Percentiles rank a stretch among this genome's conserved stretches.
These are phyloP conservation scores for Athrips mouffetella DNA, from an alignment of 2,888 invertebrate species.

Conservation along the genomic window DNA sequence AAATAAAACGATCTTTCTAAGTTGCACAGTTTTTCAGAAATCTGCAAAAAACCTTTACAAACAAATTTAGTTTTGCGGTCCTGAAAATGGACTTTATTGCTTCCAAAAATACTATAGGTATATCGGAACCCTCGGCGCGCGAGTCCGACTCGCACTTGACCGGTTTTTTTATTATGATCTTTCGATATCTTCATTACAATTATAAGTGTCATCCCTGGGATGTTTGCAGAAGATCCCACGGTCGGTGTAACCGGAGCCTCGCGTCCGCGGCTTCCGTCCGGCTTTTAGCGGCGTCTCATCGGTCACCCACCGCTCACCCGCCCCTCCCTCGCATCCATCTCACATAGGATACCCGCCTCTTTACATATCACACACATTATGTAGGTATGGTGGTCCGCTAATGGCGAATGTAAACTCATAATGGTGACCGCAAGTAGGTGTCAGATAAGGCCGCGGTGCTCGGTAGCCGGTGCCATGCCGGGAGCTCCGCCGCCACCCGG, in stretches of 20 bases:
- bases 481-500: constrained; percentile 16
- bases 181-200: constrained; percentile 1
- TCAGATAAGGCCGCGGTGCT: constrained; percentile 43
- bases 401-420: constrained; percentile 20
- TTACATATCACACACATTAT: constrained; percentile 7
- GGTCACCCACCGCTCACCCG: constrained; percentile 47
- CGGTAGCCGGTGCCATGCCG: constrained; percentile 50
- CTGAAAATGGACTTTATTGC: too few species aligned
- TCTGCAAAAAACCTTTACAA: too few species aligned
- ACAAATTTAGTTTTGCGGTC: too few species aligned
- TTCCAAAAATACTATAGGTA: too few species aligned
- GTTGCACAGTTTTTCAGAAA: too few species aligned
- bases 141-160: too few species aligned
- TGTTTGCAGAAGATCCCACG: constrained; percentile 70
- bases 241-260: constrained; percentile 69
- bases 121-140: too few species aligned
- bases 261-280: constrained; percentile 76
- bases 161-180: constrained; percentile 11
- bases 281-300: constrained; percentile 74
- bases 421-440: constrained; percentile 40
- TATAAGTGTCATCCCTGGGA: constrained; percentile 47
- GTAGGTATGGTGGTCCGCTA: too few species aligned
- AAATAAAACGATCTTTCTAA: too few species aligned
- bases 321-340: constrained; percentile 39
- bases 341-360: too few species aligned